Evolutionary conservation across 2,113 vertebrate species (phyloP).

Genomic region (Heterotilapia buettikoferi): DNA sequence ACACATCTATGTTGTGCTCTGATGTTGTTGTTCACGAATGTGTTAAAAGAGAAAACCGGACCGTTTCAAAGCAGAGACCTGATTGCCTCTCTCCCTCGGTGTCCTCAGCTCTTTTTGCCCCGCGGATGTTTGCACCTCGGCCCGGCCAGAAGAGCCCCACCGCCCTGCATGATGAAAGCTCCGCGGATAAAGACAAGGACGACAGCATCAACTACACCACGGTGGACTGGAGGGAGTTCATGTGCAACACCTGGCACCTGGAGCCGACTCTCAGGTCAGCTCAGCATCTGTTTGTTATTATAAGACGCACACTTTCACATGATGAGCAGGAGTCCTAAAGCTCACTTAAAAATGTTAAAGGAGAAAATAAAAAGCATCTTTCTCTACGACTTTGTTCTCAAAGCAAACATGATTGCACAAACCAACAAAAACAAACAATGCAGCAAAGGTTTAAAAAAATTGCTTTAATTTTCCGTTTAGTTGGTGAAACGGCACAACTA

Average conservation of each 20-base stretch:
- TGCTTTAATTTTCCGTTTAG: background rate
- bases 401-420: background rate
- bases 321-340: background rate
- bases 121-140: conserved; percentile 82
- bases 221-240: conserved; percentile 97
- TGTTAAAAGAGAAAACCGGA: background rate
- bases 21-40: background rate
- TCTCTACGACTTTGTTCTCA: background rate
- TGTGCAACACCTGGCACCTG: conserved; percentile 98
- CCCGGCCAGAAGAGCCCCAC: conserved; percentile 91
- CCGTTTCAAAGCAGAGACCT: background rate
- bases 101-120: conserved; percentile 84
- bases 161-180: conserved; percentile 78
- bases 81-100: background rate
- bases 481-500: background rate
- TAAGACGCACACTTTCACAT: background rate
- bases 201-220: conserved; percentile 88
- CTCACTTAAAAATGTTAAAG: background rate
- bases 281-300: fast-evolving
- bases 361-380: background rate
- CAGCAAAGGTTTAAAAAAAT: background rate
- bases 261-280: conserved; percentile 92
- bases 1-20: background rate
- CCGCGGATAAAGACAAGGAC: conserved; percentile 78
- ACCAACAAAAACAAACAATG: background rate